Evolutionary conservation across 2,113 vertebrate genomes (phyloP).

Genomic region (Lagopus leucura): DNA sequence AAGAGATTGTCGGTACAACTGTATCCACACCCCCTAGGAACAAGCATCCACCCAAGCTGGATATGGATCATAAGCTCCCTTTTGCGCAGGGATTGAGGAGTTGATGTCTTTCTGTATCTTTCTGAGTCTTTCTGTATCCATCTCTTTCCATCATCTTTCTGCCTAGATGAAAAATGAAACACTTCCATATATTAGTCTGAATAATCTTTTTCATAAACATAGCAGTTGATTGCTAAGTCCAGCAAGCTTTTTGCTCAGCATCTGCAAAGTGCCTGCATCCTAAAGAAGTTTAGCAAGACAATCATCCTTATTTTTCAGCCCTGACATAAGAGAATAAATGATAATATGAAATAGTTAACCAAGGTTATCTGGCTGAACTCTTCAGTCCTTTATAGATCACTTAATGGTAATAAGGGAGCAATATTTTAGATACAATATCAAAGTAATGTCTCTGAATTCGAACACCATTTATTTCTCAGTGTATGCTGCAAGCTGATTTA

Average conservation of each 20-base stretch:
- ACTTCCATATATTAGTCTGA: fast-evolving
- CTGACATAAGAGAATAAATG: not conserved
- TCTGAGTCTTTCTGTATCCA: not conserved
- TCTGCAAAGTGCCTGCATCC: not conserved
- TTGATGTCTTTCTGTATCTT: not conserved
- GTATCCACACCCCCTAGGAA: fast-evolving
- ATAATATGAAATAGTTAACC: conserved; percentile 35
- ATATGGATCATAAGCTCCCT: not conserved
- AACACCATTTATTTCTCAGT: conserved; percentile 45
- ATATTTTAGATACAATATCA: conserved; percentile 52
- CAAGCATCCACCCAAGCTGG: not conserved
- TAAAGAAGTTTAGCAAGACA: not conserved
- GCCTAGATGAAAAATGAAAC: not conserved
- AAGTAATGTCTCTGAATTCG: conserved; percentile 9
- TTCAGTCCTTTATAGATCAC: not conserved
- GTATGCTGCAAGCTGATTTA: conserved; percentile 27
- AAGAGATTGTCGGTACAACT: not conserved
- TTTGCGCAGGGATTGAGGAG: not conserved
- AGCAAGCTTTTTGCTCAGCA: not conserved
- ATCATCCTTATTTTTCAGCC: not conserved
- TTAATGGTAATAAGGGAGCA: not conserved
- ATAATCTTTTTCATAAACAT: not conserved
- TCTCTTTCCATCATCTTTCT: not conserved
- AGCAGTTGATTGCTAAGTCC: not conserved
- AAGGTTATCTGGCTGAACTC: conserved; percentile 47